Evolutionary conservation across 2,113 vertebrate genomes (phyloP).

Genomic region (Bufo gargarizans): DNA sequence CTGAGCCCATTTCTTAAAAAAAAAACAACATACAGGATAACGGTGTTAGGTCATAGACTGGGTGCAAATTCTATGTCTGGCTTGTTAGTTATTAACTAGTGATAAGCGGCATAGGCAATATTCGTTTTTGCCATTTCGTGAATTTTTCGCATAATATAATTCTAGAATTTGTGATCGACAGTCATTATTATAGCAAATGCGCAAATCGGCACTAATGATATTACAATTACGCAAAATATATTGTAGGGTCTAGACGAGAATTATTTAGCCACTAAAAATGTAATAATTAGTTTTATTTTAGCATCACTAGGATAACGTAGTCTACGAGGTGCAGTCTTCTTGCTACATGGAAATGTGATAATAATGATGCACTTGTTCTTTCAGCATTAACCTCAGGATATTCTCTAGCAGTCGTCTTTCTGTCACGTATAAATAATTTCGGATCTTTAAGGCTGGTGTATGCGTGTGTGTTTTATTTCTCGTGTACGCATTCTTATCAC

Average conservation of each 20-base stretch:
- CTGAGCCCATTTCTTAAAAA: too few species aligned
- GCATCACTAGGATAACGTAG: background rate
- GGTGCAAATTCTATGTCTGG: too few species aligned
- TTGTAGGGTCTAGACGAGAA: background rate
- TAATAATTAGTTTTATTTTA: slow-evolving; percentile 2
- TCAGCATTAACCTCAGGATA: slow-evolving; percentile 16
- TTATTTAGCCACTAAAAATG: background rate
- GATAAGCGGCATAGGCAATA: too few species aligned
- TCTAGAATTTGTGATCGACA: too few species aligned
- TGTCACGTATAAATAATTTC: slow-evolving; percentile 34
- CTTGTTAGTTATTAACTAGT: too few species aligned
- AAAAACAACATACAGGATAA: too few species aligned
- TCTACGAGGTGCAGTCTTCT: background rate
- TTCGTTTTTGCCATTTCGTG: too few species aligned
- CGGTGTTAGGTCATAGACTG: too few species aligned
- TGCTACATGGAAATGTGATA: background rate
- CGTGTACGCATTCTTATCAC: slow-evolving; percentile 54
- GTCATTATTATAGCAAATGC: too few species aligned
- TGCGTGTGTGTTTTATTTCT: slow-evolving; percentile 50
- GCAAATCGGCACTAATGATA: too few species aligned
- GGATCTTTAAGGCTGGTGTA: slow-evolving; percentile 35
- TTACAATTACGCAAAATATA: background rate
- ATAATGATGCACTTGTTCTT: slow-evolving; percentile 28
- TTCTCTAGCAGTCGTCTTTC: background rate
- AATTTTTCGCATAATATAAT: too few species aligned